A percentile compares a stretch with the other conserved stretches of the same genome.
Conservation (phyloP, 1,140 invertebrate species). For the Radopholus similis region DNA sequence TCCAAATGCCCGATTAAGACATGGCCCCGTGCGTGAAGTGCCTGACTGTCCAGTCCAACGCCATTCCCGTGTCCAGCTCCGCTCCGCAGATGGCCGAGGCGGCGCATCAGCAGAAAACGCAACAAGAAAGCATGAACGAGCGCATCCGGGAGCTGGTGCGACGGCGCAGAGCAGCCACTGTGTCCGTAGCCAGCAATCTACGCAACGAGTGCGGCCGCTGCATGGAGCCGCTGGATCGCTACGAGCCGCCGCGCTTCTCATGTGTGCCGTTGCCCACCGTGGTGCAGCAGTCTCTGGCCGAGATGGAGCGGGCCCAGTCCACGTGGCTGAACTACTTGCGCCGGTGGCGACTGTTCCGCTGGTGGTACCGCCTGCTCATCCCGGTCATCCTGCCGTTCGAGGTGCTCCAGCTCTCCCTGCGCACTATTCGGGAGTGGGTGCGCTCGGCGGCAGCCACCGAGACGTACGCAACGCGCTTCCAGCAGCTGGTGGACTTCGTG, state of each 20-base stretch:
- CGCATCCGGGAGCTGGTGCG: neutral
- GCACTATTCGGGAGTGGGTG: constrained; percentile 35
- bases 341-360: constrained; percentile 42
- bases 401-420: constrained; percentile 30
- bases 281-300: constrained; percentile 34
- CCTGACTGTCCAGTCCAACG: constrained; percentile 48
- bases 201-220: constrained; percentile 19
- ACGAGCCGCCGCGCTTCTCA: constrained; percentile 8
- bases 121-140: neutral
- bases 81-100: neutral
- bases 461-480: constrained; percentile 27
- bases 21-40: constrained; percentile 53
- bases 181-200: too few relatives aligned
- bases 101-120: neutral
- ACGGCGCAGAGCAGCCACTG: neutral
- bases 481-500: constrained; percentile 39
- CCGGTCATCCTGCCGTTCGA: constrained; percentile 49
- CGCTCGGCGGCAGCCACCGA: constrained; percentile 21
- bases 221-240: neutral
- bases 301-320: constrained; percentile 34
- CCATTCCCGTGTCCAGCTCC: constrained; percentile 14
- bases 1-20: constrained; percentile 24
- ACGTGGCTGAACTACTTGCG: constrained; percentile 41
- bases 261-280: constrained; percentile 13
- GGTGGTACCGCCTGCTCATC: constrained; percentile 30